phyloP scores from a whole-genome alignment of 2,113 vertebrate species.

The Polyodon spathula region DNA sequence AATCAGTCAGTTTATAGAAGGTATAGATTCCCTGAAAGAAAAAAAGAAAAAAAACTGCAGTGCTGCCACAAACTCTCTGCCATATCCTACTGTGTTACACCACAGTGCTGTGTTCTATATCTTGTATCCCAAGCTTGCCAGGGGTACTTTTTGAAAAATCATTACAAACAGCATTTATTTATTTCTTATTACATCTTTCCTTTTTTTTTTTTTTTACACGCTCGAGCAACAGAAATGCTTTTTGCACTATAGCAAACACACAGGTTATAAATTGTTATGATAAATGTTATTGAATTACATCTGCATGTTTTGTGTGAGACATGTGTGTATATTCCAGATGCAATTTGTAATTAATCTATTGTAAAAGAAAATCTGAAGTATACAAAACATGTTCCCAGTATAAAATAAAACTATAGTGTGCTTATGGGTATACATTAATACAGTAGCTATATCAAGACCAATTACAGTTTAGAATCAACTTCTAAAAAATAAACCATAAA shows the following conservation, averaged over 20 bases:
- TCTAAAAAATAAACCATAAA: too few relatives aligned
- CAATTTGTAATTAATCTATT: too few relatives aligned
- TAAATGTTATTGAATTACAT: too few relatives aligned
- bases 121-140: not conserved
- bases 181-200: not conserved
- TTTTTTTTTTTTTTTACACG: not conserved
- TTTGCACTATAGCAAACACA: not conserved
- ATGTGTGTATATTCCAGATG: too few relatives aligned
- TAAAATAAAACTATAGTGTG: too few relatives aligned
- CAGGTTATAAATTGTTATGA: too few relatives aligned
- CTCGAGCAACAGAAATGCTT: not conserved
- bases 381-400: too few relatives aligned
- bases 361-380: too few relatives aligned
- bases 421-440: too few relatives aligned
- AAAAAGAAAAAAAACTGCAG: not conserved
- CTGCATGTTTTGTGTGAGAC: too few relatives aligned
- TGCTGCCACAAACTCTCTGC: slow-evolving; percentile 28
- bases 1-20: not conserved
- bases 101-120: not conserved
- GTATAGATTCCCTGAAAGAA: not conserved
- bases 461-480: too few relatives aligned
- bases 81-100: not conserved
- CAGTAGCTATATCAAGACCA: too few relatives aligned
- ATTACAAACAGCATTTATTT: not conserved
- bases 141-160: not conserved